These are phyloP conservation scores for Cantharis lateralis DNA, from an alignment of 2,888 invertebrate species.

Conservation along the genomic window DNA sequence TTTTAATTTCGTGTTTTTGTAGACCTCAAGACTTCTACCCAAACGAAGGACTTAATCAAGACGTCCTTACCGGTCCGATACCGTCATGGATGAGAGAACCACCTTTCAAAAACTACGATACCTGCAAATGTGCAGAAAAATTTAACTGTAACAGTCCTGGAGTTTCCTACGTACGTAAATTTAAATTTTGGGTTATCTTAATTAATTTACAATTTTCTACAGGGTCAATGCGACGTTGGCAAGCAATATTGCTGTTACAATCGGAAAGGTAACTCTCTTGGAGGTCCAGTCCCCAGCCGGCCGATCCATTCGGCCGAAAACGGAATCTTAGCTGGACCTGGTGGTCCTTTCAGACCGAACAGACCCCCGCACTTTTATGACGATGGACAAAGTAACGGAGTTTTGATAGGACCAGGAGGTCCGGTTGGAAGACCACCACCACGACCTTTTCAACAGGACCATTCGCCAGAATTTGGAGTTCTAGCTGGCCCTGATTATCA, in stretches of 20 bases:
- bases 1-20: too few species aligned
- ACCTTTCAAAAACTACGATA: conserved; percentile 51
- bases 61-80: conserved; percentile 52
- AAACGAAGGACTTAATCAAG: conserved; percentile 32
- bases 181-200: background rate
- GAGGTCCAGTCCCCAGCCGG: conserved; percentile 47
- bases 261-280: conserved; percentile 39
- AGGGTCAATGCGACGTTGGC: conserved; percentile 68
- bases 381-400: conserved; percentile 32
- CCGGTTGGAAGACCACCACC: conserved; percentile 56
- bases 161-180: conserved; percentile 58
- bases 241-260: conserved; percentile 70
- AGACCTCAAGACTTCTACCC: conserved; percentile 1
- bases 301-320: conserved; percentile 52
- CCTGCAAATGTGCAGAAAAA: conserved; percentile 60
- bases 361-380: conserved; percentile 32
- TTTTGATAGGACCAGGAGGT: conserved; percentile 59
- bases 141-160: conserved; percentile 62
- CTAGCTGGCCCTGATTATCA: conserved; percentile 46
- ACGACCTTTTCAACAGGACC: background rate
- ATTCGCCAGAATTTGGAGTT: conserved; percentile 39
- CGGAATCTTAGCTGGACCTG: conserved; percentile 58
- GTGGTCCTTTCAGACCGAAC: conserved; percentile 32
- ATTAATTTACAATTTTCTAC: conserved; percentile 36
- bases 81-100: conserved; percentile 54